Base-by-base conservation (phyloP, 2,113 vertebrate genomes). In the Myotis brandtii region DNA sequence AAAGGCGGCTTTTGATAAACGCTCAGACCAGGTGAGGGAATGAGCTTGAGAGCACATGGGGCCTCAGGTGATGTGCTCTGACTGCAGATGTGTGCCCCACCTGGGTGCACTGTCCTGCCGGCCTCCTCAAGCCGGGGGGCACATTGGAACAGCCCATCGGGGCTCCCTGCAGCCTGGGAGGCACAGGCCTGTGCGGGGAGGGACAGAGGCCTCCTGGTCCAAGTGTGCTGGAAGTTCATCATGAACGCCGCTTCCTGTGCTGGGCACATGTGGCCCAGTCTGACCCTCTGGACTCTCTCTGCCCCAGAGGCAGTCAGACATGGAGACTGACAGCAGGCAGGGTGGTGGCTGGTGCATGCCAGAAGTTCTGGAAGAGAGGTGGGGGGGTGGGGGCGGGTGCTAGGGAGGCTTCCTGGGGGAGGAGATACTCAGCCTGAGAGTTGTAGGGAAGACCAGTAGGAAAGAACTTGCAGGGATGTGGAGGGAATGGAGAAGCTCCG, bases 331-430 rank as follows among this genome's bases (percentile, higher is more conserved):
- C 0, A 2, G 9, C 21, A 46, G 27, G 72, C 27, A 1, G 6
- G 56, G 40, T 7, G 5, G 46, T 0, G 10, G 32, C 75, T 30
- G 25, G 30, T n/a, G 27, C 27, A 2, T 5, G 6, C 64, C 64
- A 40, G 66, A 18, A 30, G 9, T 21, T 21, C n/a, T 66, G 52
- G 30, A 66, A 4, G 59, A 73, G n/a, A 43, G 20, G 2, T 1
- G 2, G 40, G n/a, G 2, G 37, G 20, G 2, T 0, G 1, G 40
- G n/a, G 2, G 37, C 3, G 64, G n/a, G 25, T 48, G 30, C 50
- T 14, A 4, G 43, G 83, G 52, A 67, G 84, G 10, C 85, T 86
- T 86, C 81, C 70, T 79, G 64, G 50, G 72, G 73, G 83, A 95
- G 69, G 79, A 27, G 75, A 43, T 5, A 14, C 40, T 95, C 50